A percentile compares a stretch with the other conserved stretches of the same genome.
These are phyloP conservation scores for Onychomys torridus DNA, from an alignment of 2,797 vertebrate genomes.

Conservation along the genomic window DNA sequence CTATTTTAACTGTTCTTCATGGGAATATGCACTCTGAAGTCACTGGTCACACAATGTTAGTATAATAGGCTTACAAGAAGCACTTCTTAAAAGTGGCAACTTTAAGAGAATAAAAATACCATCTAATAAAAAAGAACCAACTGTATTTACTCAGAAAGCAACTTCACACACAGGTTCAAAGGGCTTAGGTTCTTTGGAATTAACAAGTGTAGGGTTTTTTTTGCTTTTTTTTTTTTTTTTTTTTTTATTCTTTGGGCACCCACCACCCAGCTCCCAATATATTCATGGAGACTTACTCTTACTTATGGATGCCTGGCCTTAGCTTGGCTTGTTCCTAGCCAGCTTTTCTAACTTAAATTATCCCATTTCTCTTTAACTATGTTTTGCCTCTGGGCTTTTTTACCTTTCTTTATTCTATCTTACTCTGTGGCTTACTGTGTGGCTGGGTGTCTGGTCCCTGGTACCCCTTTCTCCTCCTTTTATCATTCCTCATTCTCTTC, in stretches of 20 bases:
- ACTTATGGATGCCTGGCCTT: no score
- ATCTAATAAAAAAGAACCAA: not conserved
- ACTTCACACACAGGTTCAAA: not conserved
- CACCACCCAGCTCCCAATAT: not conserved
- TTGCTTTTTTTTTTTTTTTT: no score
- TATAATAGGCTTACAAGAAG: not conserved
- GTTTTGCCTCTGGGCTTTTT: no score
- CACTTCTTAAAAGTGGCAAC: not conserved
- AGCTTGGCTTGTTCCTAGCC: not conserved
- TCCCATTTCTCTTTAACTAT: not conserved
- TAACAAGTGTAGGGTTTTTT: not conserved
- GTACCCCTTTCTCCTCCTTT: no score
- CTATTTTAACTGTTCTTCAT: not conserved
- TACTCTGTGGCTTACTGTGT: no score
- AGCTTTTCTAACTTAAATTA: not conserved
- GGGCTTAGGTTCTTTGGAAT: not conserved
- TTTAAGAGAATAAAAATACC: constrained; percentile 10
- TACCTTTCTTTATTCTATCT: no score
- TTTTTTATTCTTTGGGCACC: no score
- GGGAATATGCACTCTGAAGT: not conserved
- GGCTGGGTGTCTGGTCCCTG: no score
- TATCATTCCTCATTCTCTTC: no score
- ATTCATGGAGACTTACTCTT: not conserved
- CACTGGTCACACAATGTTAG: not conserved
- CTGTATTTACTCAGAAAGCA: constrained; percentile 6